phyloP scores from a whole-genome alignment of 2,888 invertebrate genomes.

The Drosophila atripex region DNA sequence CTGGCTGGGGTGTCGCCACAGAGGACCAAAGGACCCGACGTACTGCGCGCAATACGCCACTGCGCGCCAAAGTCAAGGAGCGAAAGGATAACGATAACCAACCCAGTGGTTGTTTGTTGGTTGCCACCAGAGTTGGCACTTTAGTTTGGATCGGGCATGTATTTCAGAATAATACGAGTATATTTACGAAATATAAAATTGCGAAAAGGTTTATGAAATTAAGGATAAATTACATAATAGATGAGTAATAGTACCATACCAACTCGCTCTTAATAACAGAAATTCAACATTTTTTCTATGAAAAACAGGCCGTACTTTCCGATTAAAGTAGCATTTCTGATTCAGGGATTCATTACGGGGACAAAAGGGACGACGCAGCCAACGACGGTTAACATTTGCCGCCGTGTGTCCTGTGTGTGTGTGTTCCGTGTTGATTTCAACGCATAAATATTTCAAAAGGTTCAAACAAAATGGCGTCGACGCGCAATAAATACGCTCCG shows the following conservation, averaged over 20 bases:
- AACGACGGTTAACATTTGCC: slow-evolving; percentile 42
- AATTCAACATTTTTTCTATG: not conserved
- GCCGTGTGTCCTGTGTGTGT: slow-evolving; percentile 30
- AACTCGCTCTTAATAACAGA: no score
- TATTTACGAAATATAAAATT: no score
- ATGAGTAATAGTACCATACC: no score
- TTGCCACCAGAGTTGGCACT: slow-evolving; percentile 16
- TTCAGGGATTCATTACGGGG: not conserved
- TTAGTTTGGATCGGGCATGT: not conserved
- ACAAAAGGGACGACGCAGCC: slow-evolving; percentile 11
- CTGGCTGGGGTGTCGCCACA: slow-evolving; percentile 9
- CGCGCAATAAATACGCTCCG: slow-evolving; percentile 72
- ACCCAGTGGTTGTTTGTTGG: slow-evolving; percentile 64
- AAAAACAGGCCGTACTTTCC: not conserved
- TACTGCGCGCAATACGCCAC: slow-evolving; percentile 57
- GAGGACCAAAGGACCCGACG: slow-evolving; percentile 51
- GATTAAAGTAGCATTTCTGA: not conserved
- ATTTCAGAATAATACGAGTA: not conserved
- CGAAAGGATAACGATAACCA: slow-evolving; percentile 73
- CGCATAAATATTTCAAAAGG: slow-evolving; percentile 78
- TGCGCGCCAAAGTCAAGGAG: slow-evolving; percentile 63
- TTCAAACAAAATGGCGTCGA: slow-evolving; percentile 78
- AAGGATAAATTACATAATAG: no score
- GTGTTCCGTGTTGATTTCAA: slow-evolving; percentile 78
- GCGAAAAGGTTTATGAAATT: no score